Base-by-base conservation (phyloP, 92 coral and sea anemone genomes). In the Zoanthus sociatus region DNA sequence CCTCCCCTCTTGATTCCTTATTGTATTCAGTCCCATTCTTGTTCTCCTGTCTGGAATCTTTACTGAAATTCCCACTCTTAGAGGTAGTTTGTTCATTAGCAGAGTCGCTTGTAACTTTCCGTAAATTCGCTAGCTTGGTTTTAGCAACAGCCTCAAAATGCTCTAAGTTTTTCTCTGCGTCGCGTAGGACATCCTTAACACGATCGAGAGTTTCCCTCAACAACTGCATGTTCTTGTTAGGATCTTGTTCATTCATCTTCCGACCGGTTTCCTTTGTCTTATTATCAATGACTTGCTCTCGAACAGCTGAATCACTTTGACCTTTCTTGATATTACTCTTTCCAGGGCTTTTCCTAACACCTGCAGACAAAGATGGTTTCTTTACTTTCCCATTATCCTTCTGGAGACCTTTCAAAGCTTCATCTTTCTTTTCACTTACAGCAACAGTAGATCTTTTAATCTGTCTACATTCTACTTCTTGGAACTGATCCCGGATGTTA, bases 161-260 rank as follows among this genome's bases (percentile, higher is more conserved):
- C 46, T 81, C 74, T 42, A 81, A 63, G 37, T 88, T 79, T 55
- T 44, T 77, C 45, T 88, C 87, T 55, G 87, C 87, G 37, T 74
- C 51, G 10, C 71, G 58, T 14, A 84, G 47, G 13, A 89, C 88
- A 4, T 77, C 87, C 33, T 83, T 84, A 21, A 84, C 92, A 6
- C 89, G 92, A 42, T 87, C 86, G 8, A 84, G 78, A 48, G 92
- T 84, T 21, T 37, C 89, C 7, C 89, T 88, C 21, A 87, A 83
- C 1, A 58, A 50, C 78, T 47, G 64, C 15, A 84, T 61, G 7
- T 77, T 78, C 44, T 50, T 72, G 75, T 44, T 53, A 11, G 85
- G 12, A 0, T 81, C 85, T 16, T 21, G 85, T 4, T 46, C 75
- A 51, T 58, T 55, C 13, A 13, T 33, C 44, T 81, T 81, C 61